Evolutionary conservation across 2,113 vertebrate genomes (phyloP).

Genomic region (Microtus montanus): DNA sequence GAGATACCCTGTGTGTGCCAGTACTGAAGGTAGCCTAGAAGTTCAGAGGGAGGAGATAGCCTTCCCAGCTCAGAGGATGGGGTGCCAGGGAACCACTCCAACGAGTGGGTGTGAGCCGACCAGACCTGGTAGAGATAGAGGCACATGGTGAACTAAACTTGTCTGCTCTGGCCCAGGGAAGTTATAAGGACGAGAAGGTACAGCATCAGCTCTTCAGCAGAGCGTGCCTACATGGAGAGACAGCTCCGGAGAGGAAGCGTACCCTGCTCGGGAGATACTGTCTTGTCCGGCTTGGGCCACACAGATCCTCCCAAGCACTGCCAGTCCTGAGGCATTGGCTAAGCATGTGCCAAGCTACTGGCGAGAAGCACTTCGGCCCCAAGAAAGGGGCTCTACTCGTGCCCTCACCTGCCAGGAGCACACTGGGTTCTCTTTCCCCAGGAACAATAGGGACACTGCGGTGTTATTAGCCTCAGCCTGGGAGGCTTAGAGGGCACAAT

Average conservation of each 20-base stretch:
- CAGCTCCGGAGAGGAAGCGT: neutral
- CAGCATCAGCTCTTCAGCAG: too few species aligned
- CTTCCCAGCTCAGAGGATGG: rapidly evolving
- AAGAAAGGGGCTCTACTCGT: neutral
- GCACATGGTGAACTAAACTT: rapidly evolving
- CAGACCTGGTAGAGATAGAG: neutral
- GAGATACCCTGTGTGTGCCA: rapidly evolving
- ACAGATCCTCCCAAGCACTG: neutral
- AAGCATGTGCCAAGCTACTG: constrained; percentile 36
- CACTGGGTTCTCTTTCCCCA: neutral
- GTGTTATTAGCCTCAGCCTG: constrained; percentile 49
- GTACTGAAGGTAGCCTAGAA: neutral
- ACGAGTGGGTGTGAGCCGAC: too few species aligned
- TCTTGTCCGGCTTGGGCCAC: neutral
- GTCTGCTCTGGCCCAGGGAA: neutral
- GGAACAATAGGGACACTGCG: constrained; percentile 34
- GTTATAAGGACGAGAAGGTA: neutral
- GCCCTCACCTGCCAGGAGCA: neutral
- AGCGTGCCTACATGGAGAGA: rapidly evolving
- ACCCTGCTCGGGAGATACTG: too few species aligned
- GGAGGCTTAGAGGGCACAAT: neutral
- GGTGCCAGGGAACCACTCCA: too few species aligned
- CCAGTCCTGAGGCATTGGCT: neutral
- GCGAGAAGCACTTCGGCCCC: neutral
- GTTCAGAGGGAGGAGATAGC: too few species aligned